A percentile compares a stretch with the other conserved stretches of the same genome.
Evolutionary conservation across 1,140 invertebrate species (phyloP).

Genomic region (Macrosteles quadrilineatus): DNA sequence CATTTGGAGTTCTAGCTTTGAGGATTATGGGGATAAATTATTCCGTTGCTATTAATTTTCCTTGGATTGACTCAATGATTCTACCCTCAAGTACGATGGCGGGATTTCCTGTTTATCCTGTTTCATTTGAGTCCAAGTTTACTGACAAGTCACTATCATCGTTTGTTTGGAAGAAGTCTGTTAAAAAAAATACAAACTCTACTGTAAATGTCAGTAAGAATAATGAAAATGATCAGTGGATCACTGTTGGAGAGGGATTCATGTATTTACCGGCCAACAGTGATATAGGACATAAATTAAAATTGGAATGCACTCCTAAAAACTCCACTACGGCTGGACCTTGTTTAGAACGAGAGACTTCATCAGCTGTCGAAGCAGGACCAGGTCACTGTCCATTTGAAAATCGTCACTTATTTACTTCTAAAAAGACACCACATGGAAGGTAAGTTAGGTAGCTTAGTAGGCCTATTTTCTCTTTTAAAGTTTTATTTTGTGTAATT

Average conservation of each 20-base stretch:
- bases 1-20: conserved; percentile 44
- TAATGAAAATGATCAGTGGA: conserved; percentile 54
- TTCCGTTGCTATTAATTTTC: conserved; percentile 70
- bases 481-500: too few relatives aligned
- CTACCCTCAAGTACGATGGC: conserved; percentile 71
- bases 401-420: conserved; percentile 70
- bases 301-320: conserved; percentile 53
- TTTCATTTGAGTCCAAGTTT: conserved; percentile 66
- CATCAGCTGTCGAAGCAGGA: conserved; percentile 62
- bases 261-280: conserved; percentile 57
- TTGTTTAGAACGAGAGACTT: conserved; percentile 57
- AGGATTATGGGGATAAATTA: conserved; percentile 56
- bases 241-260: conserved; percentile 57
- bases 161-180: conserved; percentile 71
- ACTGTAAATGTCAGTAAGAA: background rate
- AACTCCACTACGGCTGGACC: conserved; percentile 59
- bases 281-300: conserved; percentile 61
- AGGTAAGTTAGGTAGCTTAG: too few relatives aligned
- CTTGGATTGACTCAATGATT: conserved; percentile 64
- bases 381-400: conserved; percentile 82
- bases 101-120: conserved; percentile 75
- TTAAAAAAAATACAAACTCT: conserved; percentile 39
- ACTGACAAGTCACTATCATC: conserved; percentile 57
- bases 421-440: conserved; percentile 42
- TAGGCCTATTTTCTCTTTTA: too few relatives aligned